Percentiles rank a stretch among this genome's conserved stretches.
phyloP scores from a whole-genome alignment of 2,888 invertebrate species.

The Macrosiphum euphorbiae region DNA sequence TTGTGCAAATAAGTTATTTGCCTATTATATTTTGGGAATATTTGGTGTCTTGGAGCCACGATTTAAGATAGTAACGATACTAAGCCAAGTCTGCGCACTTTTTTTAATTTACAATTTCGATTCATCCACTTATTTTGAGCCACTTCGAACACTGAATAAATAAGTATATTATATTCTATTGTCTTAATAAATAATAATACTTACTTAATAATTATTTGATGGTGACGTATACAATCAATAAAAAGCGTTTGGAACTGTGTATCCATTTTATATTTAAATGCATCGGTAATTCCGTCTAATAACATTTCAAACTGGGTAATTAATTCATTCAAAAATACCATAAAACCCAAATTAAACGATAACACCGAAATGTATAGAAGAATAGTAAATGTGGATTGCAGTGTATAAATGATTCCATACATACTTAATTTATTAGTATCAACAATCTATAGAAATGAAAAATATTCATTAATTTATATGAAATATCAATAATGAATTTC shows the following conservation, averaged over 20 bases:
- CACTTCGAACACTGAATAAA: not conserved
- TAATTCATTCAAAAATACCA: slow-evolving; percentile 24
- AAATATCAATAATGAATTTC: not conserved
- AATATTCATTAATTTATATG: not conserved
- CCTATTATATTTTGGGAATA: not conserved
- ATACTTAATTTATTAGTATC: not conserved
- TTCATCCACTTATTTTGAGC: too few relatives aligned
- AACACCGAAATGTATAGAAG: not conserved
- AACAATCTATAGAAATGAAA: not conserved
- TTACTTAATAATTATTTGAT: slow-evolving; percentile 44
- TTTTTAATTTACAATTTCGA: too few relatives aligned
- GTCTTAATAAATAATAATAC: not conserved
- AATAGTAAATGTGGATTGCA: not conserved
- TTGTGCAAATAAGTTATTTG: not conserved
- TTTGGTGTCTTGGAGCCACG: not conserved
- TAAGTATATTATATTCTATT: not conserved
- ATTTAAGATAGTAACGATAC: too few relatives aligned
- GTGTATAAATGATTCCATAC: not conserved
- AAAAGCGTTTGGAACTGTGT: not conserved
- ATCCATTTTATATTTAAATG: slow-evolving; percentile 33
- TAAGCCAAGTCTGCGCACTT: too few relatives aligned
- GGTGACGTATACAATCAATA: slow-evolving; percentile 40
- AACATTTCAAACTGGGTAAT: slow-evolving; percentile 13
- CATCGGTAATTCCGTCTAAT: not conserved
- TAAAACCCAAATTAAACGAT: not conserved